Evolutionary conservation across 2,888 invertebrate genomes (phyloP).

Genomic region (Euzetes globulus): DNA sequence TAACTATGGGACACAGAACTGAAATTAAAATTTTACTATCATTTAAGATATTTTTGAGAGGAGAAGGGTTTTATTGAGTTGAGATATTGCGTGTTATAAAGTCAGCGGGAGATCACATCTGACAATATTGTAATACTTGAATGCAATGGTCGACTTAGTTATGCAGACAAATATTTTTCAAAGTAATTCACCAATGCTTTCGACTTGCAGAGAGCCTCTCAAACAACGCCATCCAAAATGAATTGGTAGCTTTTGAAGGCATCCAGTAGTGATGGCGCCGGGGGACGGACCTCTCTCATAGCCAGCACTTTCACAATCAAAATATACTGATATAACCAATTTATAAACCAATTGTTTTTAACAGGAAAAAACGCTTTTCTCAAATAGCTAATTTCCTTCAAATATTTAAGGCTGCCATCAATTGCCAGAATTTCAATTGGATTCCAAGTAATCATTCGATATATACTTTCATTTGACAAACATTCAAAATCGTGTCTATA

Average conservation of each 20-base stretch:
- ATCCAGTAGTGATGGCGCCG: constrained; percentile 24
- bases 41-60: not conserved
- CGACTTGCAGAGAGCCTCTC: not conserved
- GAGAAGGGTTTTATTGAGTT: constrained; percentile 11
- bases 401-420: not conserved
- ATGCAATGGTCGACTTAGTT: not conserved
- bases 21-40: not conserved
- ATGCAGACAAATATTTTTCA: not conserved
- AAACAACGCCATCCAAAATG: too few species aligned
- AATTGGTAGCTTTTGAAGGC: not conserved
- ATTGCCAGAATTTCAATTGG: not conserved
- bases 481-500: too few species aligned
- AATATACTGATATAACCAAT: constrained; percentile 8
- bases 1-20: not conserved
- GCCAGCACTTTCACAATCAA: not conserved
- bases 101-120: not conserved
- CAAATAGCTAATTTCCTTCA: not conserved
- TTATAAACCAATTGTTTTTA: constrained; percentile 19
- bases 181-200: constrained; percentile 1
- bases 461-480: too few species aligned
- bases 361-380: not conserved
- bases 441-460: too few species aligned
- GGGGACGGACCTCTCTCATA: not conserved
- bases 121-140: constrained; percentile 15
- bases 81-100: constrained; percentile 11